Evolutionary conservation across 1,140 invertebrate genomes (phyloP).

Genomic region (Conopomorpha cramerella): DNA sequence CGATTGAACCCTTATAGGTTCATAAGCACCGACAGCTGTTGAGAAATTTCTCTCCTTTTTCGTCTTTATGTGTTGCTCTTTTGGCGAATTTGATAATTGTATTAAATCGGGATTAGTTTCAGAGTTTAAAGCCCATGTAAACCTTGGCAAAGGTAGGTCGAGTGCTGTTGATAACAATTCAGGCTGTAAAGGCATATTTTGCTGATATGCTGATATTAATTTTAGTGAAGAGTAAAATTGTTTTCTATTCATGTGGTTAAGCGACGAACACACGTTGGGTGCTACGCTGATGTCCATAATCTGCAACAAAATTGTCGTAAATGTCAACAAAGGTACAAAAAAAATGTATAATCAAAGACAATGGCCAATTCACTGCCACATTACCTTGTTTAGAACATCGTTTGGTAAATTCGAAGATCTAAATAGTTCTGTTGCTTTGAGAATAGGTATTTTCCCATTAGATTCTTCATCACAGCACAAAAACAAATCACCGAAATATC

Average conservation of each 20-base stretch:
- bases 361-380: too few relatives aligned
- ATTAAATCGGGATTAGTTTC: conserved; percentile 53
- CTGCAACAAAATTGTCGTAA: conserved; percentile 55
- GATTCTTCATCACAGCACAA: conserved; percentile 82
- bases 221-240: conserved; percentile 89
- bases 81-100: conserved; percentile 54
- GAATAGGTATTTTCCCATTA: conserved; percentile 75
- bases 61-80: conserved; percentile 42
- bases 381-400: conserved; percentile 79
- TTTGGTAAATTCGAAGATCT: conserved; percentile 77
- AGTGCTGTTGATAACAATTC: conserved; percentile 71
- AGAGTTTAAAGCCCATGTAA: conserved; percentile 68
- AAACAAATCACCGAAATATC: conserved; percentile 85
- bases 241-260: conserved; percentile 71
- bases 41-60: conserved; percentile 48
- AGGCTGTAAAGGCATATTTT: conserved; percentile 72
- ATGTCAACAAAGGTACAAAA: too few relatives aligned
- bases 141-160: conserved; percentile 77
- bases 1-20: conserved; percentile 51
- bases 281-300: conserved; percentile 69
- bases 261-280: conserved; percentile 40
- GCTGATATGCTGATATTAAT: conserved; percentile 83
- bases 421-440: conserved; percentile 79
- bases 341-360: too few relatives aligned
- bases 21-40: conserved; percentile 50